phyloP scores from a whole-genome alignment of 2,797 vertebrate genomes.

The Enteromius argenteus region DNA sequence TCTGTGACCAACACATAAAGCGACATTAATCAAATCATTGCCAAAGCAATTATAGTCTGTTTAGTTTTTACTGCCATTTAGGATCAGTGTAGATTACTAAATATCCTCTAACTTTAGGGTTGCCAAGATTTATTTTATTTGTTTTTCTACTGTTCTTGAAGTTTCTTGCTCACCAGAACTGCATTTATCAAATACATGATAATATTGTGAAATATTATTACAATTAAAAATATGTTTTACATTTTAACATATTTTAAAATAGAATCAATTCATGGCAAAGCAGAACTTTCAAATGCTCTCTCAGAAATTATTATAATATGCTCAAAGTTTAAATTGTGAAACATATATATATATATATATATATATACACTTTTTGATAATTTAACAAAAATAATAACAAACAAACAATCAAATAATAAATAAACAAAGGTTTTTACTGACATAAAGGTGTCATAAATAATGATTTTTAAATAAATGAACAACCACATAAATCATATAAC shows the following conservation, averaged over 20 bases:
- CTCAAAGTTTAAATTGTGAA: background rate
- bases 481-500: background rate
- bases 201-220: background rate
- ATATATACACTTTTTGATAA: background rate
- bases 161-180: background rate
- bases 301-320: background rate
- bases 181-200: background rate
- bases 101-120: background rate
- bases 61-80: constrained; percentile 2
- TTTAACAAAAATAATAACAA: background rate
- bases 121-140: background rate
- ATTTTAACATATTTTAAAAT: background rate
- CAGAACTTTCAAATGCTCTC: background rate
- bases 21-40: background rate
- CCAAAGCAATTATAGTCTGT: background rate
- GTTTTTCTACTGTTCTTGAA: background rate
- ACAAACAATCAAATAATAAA: background rate
- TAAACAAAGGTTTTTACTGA: background rate
- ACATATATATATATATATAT: too few species aligned
- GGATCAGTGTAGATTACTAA: background rate
- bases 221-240: background rate
- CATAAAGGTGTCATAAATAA: too few species aligned
- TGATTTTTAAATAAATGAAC: background rate
- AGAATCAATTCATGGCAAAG: background rate
- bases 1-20: background rate